Base-by-base conservation (phyloP, 2,797 vertebrate genomes). In the Ispidina picta region DNA sequence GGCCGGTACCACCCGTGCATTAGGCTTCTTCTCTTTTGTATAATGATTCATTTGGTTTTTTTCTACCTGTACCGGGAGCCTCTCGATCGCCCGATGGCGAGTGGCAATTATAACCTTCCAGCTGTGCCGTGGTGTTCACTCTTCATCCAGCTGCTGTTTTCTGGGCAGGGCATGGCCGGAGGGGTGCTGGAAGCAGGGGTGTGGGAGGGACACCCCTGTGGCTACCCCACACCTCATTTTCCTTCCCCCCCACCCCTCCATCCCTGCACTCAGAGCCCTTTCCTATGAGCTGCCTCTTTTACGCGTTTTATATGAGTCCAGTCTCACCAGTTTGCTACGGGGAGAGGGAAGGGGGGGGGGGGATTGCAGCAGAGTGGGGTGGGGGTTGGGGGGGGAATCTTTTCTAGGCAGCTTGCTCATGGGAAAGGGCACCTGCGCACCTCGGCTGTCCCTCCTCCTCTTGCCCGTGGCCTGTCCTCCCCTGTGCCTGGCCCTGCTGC, bases 51-150 rank as follows among this genome's bases (percentile, higher is more conserved):
- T 86, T 90, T 95, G 84, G 88, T 96, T 97, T 97, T 95, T 37
- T 37, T 37, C 93, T 95, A 96, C 97, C 96, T 97, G 91, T 96
- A 86, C 88, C 51, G 88, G 96, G 97, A 95, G 95, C 93, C 95
- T 92, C 89, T 55, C 65, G 95, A 88, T 97, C 80, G 83, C 85
- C 96, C 72, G 83, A 94, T 94, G 96, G 93, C 46, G 91, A 92
- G 89, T 97, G 97, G 97, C 94, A 94, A 97, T 94, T 97, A 95
- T 97, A 96, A 95, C 94, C 92, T 92, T 93, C 88, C 95, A 93
- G 95, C 92, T 89, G 97, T 97, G 97, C 97, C 55, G 91, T 96
- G 78, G 73, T 68, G 26, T 60, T 95, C 95, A 54, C 93, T 94
- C 71, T 70, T 90, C 96, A 85, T 79, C 89, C 86, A 90, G 66